A percentile compares a stretch with the other conserved stretches of the same genome.
Evolutionary conservation across 2,113 vertebrate genomes (phyloP).

Genomic region (Poeciliopsis occidentalis): DNA sequence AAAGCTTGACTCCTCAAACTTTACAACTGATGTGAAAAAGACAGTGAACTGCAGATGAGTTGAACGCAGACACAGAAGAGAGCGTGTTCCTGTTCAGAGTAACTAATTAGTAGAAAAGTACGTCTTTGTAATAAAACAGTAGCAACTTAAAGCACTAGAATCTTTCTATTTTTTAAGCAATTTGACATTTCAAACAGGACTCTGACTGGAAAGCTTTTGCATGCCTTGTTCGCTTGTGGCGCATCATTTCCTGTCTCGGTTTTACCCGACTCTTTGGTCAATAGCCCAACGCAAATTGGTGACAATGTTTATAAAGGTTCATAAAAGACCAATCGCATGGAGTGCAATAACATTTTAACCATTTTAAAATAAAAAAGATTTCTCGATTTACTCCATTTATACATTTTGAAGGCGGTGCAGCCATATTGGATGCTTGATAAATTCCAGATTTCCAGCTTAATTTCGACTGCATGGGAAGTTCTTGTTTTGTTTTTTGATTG

Average conservation of each 20-base stretch:
- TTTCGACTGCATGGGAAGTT: not conserved
- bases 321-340: too few relatives aligned
- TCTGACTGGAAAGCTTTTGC: too few relatives aligned
- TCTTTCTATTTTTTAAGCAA: not conserved
- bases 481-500: not conserved
- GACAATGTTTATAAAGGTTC: not conserved
- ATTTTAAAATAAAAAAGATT: too few relatives aligned
- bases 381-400: not conserved
- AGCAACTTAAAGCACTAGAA: not conserved
- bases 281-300: too few relatives aligned
- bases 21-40: slow-evolving; percentile 6
- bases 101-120: not conserved
- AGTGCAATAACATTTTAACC: too few relatives aligned
- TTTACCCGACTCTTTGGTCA: too few relatives aligned
- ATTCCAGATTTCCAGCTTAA: too few relatives aligned
- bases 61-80: not conserved
- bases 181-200: not conserved
- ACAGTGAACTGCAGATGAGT: not conserved
- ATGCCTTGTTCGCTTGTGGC: too few relatives aligned
- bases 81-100: not conserved
- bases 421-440: not conserved
- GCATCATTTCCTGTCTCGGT: not conserved
- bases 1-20: slow-evolving; percentile 12
- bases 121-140: not conserved
- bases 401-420: not conserved